Evolutionary conservation across 2,797 vertebrate species (phyloP), one percentile per base, ranked within the genome.

Genomic region (Micrastur ruficollis): DNA sequence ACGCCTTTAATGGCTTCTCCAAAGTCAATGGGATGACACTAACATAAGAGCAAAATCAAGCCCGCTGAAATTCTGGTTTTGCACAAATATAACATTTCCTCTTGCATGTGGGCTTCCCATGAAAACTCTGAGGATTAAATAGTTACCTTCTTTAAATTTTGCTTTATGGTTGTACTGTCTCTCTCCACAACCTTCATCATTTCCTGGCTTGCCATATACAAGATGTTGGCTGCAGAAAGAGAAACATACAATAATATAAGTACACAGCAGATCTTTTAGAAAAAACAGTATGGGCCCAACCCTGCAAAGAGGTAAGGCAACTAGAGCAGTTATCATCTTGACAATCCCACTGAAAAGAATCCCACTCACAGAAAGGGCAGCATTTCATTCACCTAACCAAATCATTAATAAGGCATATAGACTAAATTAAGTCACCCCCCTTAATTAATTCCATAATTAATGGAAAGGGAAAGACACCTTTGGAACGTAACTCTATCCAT

Each of bases 121-220:
- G 61, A 83, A 94, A 95, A 29, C n/a, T 82, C 36, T n/a, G 31
- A 92, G 47, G 40, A 93, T 68, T 61, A 86, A 89, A 90, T 4
- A 70, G 22, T 98, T 98, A 99, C 99, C 99, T 99, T 99, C 81
- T 98, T 96, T 44, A 99, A 98, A 94, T 99, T 98, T 59, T 98
- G 95, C 90, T 95, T 97, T 95, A 99, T 99, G 55, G 98, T 99
- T 31, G 89, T 34, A 67, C 99, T 97, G 93, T 99, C 99, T 98
- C 99, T 98, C 84, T 99, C 98, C 86, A 98, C 83, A 56, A 99
- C 98, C 20, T 97, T 95, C 90, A 96, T 98, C 99, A 99, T 99
- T 98, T 99, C 99, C 96, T 99, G 99, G 93, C 98, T 98, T 18
- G 98, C 99, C 98, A 99, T 98, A 93, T 99, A 99, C 98, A 99